A percentile compares a stretch with the other conserved stretches of the same genome.
phyloP scores from a whole-genome alignment of 2,797 vertebrate species.

The Emydoidea blandingii region DNA sequence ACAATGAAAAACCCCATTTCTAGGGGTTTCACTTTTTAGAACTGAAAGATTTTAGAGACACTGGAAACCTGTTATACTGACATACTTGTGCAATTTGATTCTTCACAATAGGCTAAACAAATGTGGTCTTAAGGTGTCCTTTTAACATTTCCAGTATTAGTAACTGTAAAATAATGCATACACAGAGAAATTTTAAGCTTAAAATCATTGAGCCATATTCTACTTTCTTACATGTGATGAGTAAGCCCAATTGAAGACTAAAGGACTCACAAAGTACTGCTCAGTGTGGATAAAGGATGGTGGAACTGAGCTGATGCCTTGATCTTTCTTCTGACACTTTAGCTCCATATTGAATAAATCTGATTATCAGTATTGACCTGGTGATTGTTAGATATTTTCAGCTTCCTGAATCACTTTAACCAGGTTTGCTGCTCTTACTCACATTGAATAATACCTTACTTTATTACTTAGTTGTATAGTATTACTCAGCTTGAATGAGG shows the following conservation, averaged over 20 bases:
- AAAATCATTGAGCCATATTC: neutral
- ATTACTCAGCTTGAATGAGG: neutral
- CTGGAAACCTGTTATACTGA: slow-evolving; percentile 47
- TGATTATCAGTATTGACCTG: neutral
- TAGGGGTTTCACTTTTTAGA: slow-evolving; percentile 45
- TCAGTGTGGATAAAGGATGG: neutral
- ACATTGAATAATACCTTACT: neutral
- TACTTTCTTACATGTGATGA: neutral
- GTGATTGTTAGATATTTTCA: neutral
- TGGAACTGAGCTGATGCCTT: neutral
- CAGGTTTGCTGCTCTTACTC: neutral
- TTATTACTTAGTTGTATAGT: neutral
- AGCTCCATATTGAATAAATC: neutral
- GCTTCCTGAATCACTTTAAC: neutral
- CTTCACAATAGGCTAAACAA: neutral
- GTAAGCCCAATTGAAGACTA: neutral
- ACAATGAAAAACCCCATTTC: slow-evolving; percentile 35
- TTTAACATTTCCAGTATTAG: neutral
- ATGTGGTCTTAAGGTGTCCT: neutral
- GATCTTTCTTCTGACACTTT: neutral
- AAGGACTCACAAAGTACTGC: neutral
- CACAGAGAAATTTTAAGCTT: neutral
- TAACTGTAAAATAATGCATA: neutral
- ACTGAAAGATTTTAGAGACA: slow-evolving; percentile 31
- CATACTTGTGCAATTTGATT: slow-evolving; percentile 30